Evolutionary conservation across 2,797 vertebrate species (phyloP), one percentile per base, ranked within the genome.

Genomic region (Eleutherodactylus coqui): DNA sequence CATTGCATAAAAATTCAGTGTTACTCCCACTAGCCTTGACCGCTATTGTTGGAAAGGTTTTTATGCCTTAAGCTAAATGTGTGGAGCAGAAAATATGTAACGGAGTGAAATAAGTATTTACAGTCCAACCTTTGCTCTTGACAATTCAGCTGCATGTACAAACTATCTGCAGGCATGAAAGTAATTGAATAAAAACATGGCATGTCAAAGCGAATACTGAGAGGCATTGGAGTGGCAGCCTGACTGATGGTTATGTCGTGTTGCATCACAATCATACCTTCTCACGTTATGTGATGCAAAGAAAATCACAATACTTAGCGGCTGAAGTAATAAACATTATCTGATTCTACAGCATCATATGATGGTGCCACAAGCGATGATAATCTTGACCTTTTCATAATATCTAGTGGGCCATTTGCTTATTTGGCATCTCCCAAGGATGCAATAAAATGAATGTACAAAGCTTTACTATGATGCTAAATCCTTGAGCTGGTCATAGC

Each of bases 101-200:
- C 70, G 8, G 14, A 4, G 19, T 5, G 38, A 27, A 73, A 73
- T 16, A 73, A 38, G 38, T 72, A 43, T 73, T 73, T n/a, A 29
- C 70, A n/a, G 13, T 45, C 2, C 24, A 73, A 45, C 70, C 70
- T 73, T 73, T 73, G 41, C 21, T 29, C 38, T n/a, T 5, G 70
- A 73, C 70, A 73, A 27, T 43, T 73, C 41, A 16, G 70, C 70
- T n/a, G n/a, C 70, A 45, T 27, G 38, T 41, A 72, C 69, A 72
- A 72, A 43, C 69, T 69, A 72, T 72, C 69, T 72, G 36, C 69
- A 72, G 69, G 69, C 69, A 72, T 41, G 38, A 5, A 41, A 27
- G 69, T 72, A 72, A 72, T 72, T 72, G 69, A 72, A 43, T 41
- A 43, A 21, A 70, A 72, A 43, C 38, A 43, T n/a, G 24, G 16